These are phyloP conservation scores for Beroe ovata DNA, from an alignment of 37 sponge, comb jelly and placozoan species.

Conservation along the genomic window DNA sequence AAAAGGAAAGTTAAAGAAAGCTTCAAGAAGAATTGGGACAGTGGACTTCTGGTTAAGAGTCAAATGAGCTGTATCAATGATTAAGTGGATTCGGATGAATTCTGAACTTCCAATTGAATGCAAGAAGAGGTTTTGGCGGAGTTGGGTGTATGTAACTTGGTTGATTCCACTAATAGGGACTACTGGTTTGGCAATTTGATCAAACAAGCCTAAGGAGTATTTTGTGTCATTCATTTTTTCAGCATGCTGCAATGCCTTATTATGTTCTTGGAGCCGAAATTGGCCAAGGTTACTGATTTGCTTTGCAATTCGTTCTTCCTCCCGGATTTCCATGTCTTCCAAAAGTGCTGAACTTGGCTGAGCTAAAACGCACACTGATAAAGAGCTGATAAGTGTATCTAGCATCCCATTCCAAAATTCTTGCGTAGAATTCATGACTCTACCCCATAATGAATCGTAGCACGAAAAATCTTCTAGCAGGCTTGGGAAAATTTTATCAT, in stretches of 20 bases:
- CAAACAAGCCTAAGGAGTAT: background rate
- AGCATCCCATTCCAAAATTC: background rate
- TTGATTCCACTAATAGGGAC: background rate
- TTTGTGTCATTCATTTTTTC: background rate
- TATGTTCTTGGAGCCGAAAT: background rate
- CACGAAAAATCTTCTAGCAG: background rate
- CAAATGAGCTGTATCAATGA: conserved; percentile 16
- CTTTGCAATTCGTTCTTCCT: conserved; percentile 72
- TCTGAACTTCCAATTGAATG: conserved; percentile 3
- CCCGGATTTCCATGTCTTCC: conserved; percentile 72
- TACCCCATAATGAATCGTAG: background rate
- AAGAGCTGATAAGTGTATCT: background rate
- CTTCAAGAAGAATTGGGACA: background rate
- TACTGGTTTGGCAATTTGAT: background rate
- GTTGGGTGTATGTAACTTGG: no score
- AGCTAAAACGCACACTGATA: conserved; percentile 70
- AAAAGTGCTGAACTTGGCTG: conserved; percentile 80
- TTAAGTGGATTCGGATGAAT: conserved; percentile 1
- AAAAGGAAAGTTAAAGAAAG: conserved; percentile 28
- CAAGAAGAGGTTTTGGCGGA: background rate
- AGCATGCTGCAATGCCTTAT: background rate
- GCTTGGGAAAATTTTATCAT: background rate
- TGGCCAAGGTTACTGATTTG: conserved; percentile 75
- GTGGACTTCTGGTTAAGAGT: background rate
- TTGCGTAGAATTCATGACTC: background rate